Percentiles rank a stretch among this genome's conserved stretches.
Evolutionary conservation across 2,113 vertebrate species (phyloP).

Genomic region (Pituophis catenifer): DNA sequence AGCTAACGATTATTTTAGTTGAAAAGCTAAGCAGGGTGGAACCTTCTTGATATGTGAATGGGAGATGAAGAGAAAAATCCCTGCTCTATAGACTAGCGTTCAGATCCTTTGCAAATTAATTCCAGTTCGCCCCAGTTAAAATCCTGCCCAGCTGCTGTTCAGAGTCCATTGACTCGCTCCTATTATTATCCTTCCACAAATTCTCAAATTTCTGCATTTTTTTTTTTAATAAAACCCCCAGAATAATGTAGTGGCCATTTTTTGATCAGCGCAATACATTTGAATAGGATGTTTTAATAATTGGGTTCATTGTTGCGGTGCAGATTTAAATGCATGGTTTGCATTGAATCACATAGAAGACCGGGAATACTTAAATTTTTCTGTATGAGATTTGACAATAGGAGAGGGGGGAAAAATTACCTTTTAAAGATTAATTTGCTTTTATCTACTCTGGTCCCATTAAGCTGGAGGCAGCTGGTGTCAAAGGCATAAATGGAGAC

Average conservation of each 20-base stretch:
- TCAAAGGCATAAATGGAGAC: conserved; percentile 67
- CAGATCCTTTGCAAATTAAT: neutral
- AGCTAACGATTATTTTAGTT: neutral
- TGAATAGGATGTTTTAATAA: conserved; percentile 43
- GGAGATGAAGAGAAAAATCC: neutral
- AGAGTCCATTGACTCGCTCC: neutral
- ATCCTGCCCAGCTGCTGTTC: neutral
- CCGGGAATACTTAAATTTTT: conserved; percentile 41
- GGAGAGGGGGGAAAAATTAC: conserved; percentile 47
- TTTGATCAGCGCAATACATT: conserved; percentile 24
- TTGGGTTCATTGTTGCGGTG: conserved; percentile 35
- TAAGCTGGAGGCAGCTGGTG: conserved; percentile 65
- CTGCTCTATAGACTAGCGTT: neutral
- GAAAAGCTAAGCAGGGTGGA: neutral
- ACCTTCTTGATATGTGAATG: neutral
- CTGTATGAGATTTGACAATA: conserved; percentile 50
- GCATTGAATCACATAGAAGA: neutral
- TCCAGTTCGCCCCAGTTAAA: neutral
- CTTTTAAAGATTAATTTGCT: conserved; percentile 67
- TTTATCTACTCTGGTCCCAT: conserved; percentile 58
- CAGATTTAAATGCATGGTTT: conserved; percentile 42
- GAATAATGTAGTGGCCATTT: neutral
- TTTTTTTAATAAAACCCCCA: conserved; percentile 20
- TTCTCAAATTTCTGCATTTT: neutral
- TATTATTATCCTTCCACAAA: conserved; percentile 9